phyloP scores from a whole-genome alignment of 2,888 invertebrate genomes.

The Hylaea fasciaria region DNA sequence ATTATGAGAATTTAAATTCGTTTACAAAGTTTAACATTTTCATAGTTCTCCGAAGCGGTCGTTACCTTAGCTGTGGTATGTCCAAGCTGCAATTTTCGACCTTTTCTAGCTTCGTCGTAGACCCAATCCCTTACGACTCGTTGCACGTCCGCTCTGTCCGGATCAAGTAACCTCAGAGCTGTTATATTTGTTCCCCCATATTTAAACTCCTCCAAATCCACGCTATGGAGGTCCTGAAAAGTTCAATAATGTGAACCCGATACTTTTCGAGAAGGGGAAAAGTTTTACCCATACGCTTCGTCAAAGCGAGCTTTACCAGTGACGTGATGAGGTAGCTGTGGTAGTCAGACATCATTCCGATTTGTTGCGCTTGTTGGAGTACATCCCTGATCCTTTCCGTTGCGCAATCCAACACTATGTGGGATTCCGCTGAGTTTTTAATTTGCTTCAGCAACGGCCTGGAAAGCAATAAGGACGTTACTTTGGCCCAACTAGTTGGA shows the following conservation, averaged over 20 bases:
- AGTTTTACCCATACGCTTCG: slow-evolving; percentile 40
- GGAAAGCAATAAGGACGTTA: slow-evolving; percentile 49
- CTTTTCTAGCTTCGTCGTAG: slow-evolving; percentile 88
- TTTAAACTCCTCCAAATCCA: slow-evolving; percentile 96
- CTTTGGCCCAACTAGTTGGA: not conserved
- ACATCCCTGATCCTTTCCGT: slow-evolving; percentile 94
- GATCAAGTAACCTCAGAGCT: slow-evolving; percentile 95
- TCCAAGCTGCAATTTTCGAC: slow-evolving; percentile 85
- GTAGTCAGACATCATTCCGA: slow-evolving; percentile 98
- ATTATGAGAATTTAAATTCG: slow-evolving; percentile 34
- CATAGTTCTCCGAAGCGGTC: not conserved
- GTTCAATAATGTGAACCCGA: slow-evolving; percentile 40
- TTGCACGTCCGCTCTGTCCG: slow-evolving; percentile 91
- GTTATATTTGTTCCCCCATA: slow-evolving; percentile 98
- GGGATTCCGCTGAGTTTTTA: slow-evolving; percentile 95
- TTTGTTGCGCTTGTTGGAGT: slow-evolving; percentile 96
- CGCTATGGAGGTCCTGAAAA: slow-evolving; percentile 93
- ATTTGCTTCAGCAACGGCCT: slow-evolving; percentile 96
- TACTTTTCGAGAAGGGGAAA: slow-evolving; percentile 27
- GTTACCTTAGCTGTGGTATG: slow-evolving; percentile 84
- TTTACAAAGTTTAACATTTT: slow-evolving; percentile 26
- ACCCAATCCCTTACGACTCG: slow-evolving; percentile 93
- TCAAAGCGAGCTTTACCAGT: slow-evolving; percentile 85
- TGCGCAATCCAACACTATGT: slow-evolving; percentile 95
- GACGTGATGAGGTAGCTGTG: slow-evolving; percentile 97